Conservation (phyloP, 2,797 vertebrate genomes). For the Gallirallus australis region DNA sequence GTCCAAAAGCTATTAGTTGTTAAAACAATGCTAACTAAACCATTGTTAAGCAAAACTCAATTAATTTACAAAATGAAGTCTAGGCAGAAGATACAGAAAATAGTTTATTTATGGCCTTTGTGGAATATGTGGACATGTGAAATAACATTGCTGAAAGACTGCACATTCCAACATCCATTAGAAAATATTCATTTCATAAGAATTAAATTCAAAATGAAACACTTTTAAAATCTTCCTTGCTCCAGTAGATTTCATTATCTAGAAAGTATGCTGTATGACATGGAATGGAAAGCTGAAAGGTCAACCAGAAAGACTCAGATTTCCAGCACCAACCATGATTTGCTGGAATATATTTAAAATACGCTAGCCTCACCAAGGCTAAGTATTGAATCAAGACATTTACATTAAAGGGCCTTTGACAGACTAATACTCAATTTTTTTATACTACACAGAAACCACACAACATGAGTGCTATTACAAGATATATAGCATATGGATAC, state of each 20-base stretch:
- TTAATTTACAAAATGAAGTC: neutral
- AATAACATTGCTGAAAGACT: conserved; percentile 21
- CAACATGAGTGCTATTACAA: conserved; percentile 35
- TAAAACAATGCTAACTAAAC: neutral
- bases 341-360: neutral
- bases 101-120: neutral
- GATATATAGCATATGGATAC: conserved; percentile 45
- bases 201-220: neutral
- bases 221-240: neutral
- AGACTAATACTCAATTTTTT: conserved; percentile 5
- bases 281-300: conserved; percentile 31
- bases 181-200: conserved; percentile 1
- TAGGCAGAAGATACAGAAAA: neutral
- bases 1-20: neutral
- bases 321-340: neutral
- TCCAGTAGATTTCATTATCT: neutral
- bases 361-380: neutral
- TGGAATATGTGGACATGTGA: neutral
- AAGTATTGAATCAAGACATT: conserved; percentile 21
- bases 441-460: neutral
- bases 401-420: conserved; percentile 38
- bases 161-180: neutral
- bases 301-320: neutral
- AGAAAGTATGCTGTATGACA: neutral
- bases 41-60: neutral